Percentiles rank a stretch among this genome's conserved stretches.
Evolutionary conservation across 2,888 invertebrate genomes (phyloP).

Genomic region (Panzeria rudis): DNA sequence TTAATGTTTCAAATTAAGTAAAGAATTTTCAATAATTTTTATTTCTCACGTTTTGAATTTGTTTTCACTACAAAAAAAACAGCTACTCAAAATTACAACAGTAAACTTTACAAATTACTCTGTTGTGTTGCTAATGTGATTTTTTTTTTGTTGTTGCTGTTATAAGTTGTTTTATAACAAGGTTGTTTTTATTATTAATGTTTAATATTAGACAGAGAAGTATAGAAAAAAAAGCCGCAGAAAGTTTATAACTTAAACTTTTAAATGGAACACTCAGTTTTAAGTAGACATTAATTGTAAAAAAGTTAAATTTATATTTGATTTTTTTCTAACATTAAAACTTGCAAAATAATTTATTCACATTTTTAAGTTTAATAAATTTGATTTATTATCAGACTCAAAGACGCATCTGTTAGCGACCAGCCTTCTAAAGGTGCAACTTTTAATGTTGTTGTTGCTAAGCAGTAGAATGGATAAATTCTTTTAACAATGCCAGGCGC

Average conservation of each 20-base stretch:
- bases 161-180: not conserved
- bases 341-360: not conserved
- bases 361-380: not conserved
- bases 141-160: slow-evolving; percentile 14
- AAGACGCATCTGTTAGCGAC: not conserved
- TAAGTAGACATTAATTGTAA: slow-evolving; percentile 23
- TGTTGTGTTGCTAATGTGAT: slow-evolving; percentile 13
- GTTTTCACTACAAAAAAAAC: not conserved
- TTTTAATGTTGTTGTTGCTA: not conserved
- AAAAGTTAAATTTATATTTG: not conserved
- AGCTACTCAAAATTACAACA: not conserved
- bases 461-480: not conserved
- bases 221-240: not conserved
- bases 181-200: not conserved
- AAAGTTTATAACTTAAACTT: slow-evolving; percentile 21
- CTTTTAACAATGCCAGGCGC: too few relatives aligned
- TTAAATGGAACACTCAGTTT: slow-evolving; percentile 1
- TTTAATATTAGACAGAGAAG: not conserved
- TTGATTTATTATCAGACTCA: not conserved
- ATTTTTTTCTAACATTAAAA: not conserved
- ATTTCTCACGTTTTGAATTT: slow-evolving; percentile 56
- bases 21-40: slow-evolving; percentile 57
- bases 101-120: slow-evolving; percentile 42
- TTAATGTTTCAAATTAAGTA: slow-evolving; percentile 57
- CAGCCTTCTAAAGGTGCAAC: not conserved